Conservation (phyloP, 1,140 invertebrate genomes). For the Drosophila triauraria region DNA sequence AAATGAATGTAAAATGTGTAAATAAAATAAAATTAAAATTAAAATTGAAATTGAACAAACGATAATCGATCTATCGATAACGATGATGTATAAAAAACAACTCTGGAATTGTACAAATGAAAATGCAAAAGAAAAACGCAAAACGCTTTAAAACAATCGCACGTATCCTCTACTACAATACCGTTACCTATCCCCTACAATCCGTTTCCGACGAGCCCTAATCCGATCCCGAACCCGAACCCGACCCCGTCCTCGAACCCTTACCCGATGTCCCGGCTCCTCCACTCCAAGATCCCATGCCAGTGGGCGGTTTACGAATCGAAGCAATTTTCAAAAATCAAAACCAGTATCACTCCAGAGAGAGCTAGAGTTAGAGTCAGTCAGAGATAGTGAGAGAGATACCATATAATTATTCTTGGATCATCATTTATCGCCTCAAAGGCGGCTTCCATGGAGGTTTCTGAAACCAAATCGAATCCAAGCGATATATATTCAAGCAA, state of each 20-base stretch:
- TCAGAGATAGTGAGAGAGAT: slow-evolving; percentile 30
- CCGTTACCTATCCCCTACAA: slow-evolving; percentile 84
- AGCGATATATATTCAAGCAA: slow-evolving; percentile 21
- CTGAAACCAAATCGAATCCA: slow-evolving; percentile 54
- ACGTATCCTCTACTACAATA: slow-evolving; percentile 85
- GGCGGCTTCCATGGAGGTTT: slow-evolving; percentile 64
- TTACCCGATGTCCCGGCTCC: background rate
- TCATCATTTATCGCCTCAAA: slow-evolving; percentile 57
- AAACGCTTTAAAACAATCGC: slow-evolving; percentile 85
- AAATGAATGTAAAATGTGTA: slow-evolving; percentile 20
- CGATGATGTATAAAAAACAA: slow-evolving; percentile 52
- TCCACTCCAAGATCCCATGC: slow-evolving; percentile 42
- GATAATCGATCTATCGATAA: slow-evolving; percentile 41
- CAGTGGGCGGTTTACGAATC: slow-evolving; percentile 72
- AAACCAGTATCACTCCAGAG: slow-evolving; percentile 51
- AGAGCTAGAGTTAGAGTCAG: slow-evolving; percentile 30
- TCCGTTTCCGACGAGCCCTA: slow-evolving; percentile 80
- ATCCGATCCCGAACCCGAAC: slow-evolving; percentile 51
- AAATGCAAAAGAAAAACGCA: slow-evolving; percentile 85
- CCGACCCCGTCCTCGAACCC: slow-evolving; percentile 19
- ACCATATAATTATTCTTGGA: slow-evolving; percentile 58
- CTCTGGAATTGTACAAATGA: slow-evolving; percentile 72
- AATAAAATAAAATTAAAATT: slow-evolving; percentile 15
- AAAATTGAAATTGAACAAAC: slow-evolving; percentile 32
- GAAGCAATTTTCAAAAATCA: slow-evolving; percentile 73